Evolutionary conservation across 2,113 vertebrate species (phyloP), one percentile per base, ranked within the genome.

Genomic region (Lethenteron reissneri): DNA sequence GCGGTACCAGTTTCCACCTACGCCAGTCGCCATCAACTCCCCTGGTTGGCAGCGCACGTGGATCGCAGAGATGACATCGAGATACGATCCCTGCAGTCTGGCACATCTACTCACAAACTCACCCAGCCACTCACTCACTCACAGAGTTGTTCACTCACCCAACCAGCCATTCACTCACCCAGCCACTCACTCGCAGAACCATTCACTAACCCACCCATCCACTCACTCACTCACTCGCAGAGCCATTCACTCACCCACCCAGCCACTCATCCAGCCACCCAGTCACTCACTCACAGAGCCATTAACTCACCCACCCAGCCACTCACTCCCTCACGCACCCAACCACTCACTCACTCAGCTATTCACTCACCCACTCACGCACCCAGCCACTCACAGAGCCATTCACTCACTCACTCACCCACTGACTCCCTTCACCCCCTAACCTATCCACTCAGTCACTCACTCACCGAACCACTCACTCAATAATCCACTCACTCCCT

Each of bases 311-410:
- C 13, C 13, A 12, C 14, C 57, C 70, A 6, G 14, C 11, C 70
- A 70, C 70, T 56, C 70, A 21, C 2, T 56, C 70, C 41, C 13
- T 12, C 9, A n/a, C 19, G 57, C 15, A 14, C 19, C 3, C 69
- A 12, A 19, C 14, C 70, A 15, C 70, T 8, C 17, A n/a, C 12
- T 56, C 70, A 70, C 12, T 8, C 19, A 12, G 25, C 41, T 2
- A 70, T 56, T 15, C 70, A 70, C 70, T 56, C 14, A 70, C 70
- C 11, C 70, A 70, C 70, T 56, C 70, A 70, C 70, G 14, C 14
- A 8, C 17, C 8, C 11, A n/a, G 25, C 11, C 70, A 70, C 12
- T 56, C 70, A 70, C 14, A 70, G 25, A 70, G 25, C 41, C 12
- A 70, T 56, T 19, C 70, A 12, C 14, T 15, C 70, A 17, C 70